These are phyloP conservation scores for Drosophila fuyamai DNA, from an alignment of 1,140 invertebrate genomes.

Conservation along the genomic window DNA sequence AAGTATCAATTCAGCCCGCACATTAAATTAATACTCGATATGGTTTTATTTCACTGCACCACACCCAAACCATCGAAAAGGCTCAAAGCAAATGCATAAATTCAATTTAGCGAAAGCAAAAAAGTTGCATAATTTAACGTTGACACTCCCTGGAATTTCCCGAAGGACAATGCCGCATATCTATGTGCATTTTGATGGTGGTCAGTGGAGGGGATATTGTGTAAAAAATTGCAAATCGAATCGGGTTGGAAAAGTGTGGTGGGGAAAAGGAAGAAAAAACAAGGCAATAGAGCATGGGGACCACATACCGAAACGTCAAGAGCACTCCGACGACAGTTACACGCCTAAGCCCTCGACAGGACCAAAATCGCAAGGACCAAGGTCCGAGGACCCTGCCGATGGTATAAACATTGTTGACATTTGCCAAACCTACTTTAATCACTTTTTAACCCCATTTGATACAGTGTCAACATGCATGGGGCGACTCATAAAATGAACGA, in stretches of 20 bases:
- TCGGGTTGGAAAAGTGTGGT: slow-evolving; percentile 60
- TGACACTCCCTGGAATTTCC: slow-evolving; percentile 53
- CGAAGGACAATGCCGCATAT: slow-evolving; percentile 32
- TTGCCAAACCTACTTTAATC: slow-evolving; percentile 84
- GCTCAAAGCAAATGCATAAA: slow-evolving; percentile 64
- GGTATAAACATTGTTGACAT: slow-evolving; percentile 84
- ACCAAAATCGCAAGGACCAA: slow-evolving; percentile 9
- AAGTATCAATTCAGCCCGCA: background rate
- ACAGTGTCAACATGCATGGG: slow-evolving; percentile 80
- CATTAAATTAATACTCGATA: slow-evolving; percentile 29
- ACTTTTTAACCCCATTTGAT: slow-evolving; percentile 85
- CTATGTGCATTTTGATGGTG: slow-evolving; percentile 5
- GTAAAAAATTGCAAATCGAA: slow-evolving; percentile 81
- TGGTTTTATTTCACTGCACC: background rate
- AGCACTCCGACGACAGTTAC: slow-evolving; percentile 78
- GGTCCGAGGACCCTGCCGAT: slow-evolving; percentile 58
- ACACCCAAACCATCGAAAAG: slow-evolving; percentile 4
- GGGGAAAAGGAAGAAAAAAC: background rate
- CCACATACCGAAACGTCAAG: slow-evolving; percentile 75
- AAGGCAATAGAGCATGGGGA: background rate
- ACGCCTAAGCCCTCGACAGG: slow-evolving; percentile 63
- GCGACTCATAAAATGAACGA: slow-evolving; percentile 78
- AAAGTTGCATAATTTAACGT: slow-evolving; percentile 73
- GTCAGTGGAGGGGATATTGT: slow-evolving; percentile 11
- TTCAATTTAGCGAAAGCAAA: slow-evolving; percentile 62